Conservation (phyloP, 1,140 invertebrate species). For the Trichonephila clavata region DNA sequence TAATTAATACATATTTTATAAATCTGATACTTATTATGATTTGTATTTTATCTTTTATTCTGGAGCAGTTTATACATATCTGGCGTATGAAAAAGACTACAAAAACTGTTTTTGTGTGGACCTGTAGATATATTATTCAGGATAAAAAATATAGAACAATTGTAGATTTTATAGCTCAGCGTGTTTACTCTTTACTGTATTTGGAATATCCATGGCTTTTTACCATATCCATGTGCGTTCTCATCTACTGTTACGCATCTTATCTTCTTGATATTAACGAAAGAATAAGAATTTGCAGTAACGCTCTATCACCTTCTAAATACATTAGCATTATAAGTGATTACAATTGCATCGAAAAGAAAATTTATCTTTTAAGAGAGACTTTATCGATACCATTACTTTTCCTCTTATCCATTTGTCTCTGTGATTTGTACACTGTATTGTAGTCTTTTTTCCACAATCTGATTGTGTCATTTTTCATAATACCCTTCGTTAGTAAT, state of each 20-base stretch:
- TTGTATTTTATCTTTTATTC: not conserved
- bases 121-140: not conserved
- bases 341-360: no score
- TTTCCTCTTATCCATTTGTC: not conserved
- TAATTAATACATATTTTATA: not conserved
- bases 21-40: not conserved
- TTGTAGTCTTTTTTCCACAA: not conserved
- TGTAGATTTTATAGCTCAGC: no score
- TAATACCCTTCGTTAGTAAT: not conserved
- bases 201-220: not conserved
- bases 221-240: not conserved
- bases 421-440: not conserved
- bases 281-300: no score
- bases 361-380: no score
- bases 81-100: not conserved
- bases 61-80: not conserved
- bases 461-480: not conserved
- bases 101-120: not conserved
- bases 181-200: not conserved
- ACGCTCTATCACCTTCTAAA: not conserved
- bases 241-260: not conserved
- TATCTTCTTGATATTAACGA: not conserved
- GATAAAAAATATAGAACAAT: not conserved
- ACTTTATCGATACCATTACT: no score
- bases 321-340: not conserved